These are phyloP conservation scores for Norana najaformis DNA, from an alignment of 2,888 invertebrate genomes.

Conservation along the genomic window DNA sequence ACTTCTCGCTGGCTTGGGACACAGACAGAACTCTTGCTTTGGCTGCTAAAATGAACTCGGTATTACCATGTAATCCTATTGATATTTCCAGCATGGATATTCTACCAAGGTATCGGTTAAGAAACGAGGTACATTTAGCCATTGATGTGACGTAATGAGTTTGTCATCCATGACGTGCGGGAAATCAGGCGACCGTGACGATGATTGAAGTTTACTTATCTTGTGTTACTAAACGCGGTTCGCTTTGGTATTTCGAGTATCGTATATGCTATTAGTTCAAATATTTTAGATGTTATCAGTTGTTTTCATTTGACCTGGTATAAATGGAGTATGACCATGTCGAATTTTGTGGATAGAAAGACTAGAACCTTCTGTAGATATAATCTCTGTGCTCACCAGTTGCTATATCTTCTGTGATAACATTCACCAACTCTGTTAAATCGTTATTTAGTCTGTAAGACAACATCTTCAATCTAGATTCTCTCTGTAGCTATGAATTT, in stretches of 20 bases:
- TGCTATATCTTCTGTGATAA: background rate
- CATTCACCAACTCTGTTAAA: background rate
- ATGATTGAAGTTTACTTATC: background rate
- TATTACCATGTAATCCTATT: background rate
- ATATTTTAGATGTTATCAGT: background rate
- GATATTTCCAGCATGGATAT: too few relatives aligned
- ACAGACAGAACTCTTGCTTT: background rate
- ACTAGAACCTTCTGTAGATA: background rate
- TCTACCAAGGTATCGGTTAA: too few relatives aligned
- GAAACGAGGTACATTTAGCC: background rate
- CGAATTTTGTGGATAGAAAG: background rate
- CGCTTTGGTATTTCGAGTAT: background rate
- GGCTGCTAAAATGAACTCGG: background rate
- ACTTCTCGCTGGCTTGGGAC: too few relatives aligned
- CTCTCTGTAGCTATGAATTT: background rate
- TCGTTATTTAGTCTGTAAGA: background rate
- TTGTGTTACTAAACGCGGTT: background rate
- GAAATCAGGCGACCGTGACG: background rate
- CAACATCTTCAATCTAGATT: background rate
- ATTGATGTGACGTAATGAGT: background rate
- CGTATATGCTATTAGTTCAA: background rate
- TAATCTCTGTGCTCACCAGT: constrained; percentile 5
- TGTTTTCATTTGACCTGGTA: background rate
- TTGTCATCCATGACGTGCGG: background rate
- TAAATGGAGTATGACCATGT: background rate